phyloP scores from a whole-genome alignment of 2,888 invertebrate genomes.

The Heliconius erato region DNA sequence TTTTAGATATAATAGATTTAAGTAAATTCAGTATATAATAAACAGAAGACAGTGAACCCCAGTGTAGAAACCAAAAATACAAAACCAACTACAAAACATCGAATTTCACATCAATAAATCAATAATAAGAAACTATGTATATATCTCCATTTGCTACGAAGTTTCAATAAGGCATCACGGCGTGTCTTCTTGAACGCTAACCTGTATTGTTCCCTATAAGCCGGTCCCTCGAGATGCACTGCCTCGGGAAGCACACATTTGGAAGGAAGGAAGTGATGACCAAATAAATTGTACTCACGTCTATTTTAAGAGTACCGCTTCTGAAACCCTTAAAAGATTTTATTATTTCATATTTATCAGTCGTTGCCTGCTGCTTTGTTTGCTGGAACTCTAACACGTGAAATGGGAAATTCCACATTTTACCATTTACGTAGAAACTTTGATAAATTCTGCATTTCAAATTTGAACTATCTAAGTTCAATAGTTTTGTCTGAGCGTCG shows the following conservation, averaged over 20 bases:
- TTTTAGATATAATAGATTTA: no score
- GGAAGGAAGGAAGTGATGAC: conserved; percentile 61
- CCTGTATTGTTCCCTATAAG: conserved; percentile 65
- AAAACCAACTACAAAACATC: neutral
- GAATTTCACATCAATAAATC: neutral
- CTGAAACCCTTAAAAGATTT: conserved; percentile 15
- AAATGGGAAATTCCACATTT: no score
- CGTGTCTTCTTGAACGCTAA: conserved; percentile 36
- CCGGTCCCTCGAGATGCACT: conserved; percentile 56
- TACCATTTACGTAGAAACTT: no score
- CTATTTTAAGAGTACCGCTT: conserved; percentile 33
- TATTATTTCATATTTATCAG: neutral
- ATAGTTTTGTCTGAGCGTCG: no score
- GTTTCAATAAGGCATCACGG: conserved; percentile 9
- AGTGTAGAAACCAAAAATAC: neutral
- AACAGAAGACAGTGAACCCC: no score
- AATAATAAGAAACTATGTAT: neutral
- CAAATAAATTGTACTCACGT: conserved; percentile 42
- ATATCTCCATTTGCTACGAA: neutral
- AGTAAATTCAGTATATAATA: no score
- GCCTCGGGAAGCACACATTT: conserved; percentile 55
- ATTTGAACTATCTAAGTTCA: no score
- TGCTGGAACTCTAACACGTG: no score
- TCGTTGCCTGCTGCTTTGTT: no score
- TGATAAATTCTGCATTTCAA: no score